A percentile compares a stretch with the other conserved stretches of the same genome.
Evolutionary conservation across 2,888 invertebrate species (phyloP).

Genomic region (Acronicta psi): DNA sequence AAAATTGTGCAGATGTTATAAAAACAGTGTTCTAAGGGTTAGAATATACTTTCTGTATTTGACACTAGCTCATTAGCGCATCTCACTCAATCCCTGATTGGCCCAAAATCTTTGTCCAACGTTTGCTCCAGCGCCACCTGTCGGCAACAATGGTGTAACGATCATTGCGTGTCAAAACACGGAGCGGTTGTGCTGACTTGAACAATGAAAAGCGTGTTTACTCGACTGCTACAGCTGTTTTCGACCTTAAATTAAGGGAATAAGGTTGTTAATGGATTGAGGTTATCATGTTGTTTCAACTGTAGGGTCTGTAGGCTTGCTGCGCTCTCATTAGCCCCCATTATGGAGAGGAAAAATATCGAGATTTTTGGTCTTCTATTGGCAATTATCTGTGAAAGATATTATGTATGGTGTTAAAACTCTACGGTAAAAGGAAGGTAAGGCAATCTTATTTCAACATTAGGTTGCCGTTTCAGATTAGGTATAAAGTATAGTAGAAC

Average conservation of each 20-base stretch:
- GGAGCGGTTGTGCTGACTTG: slow-evolving; percentile 22
- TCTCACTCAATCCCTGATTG: neutral
- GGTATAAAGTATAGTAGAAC: no score
- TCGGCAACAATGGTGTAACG: slow-evolving; percentile 24
- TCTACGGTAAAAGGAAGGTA: slow-evolving; percentile 5
- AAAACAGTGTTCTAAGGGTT: no score
- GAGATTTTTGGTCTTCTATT: slow-evolving; percentile 42
- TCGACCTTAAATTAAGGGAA: neutral
- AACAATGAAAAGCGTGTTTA: slow-evolving; percentile 29
- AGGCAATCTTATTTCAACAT: no score
- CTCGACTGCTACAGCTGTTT: slow-evolving; percentile 1
- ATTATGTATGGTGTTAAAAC: slow-evolving; percentile 7
- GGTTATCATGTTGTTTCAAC: slow-evolving; percentile 14
- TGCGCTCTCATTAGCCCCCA: slow-evolving; percentile 47
- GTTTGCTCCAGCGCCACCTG: slow-evolving; percentile 19
- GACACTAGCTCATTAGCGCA: neutral
- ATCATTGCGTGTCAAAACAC: slow-evolving; percentile 41
- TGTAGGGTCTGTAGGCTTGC: slow-evolving; percentile 23
- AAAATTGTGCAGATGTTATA: no score
- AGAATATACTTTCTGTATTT: neutral
- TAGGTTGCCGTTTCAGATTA: no score
- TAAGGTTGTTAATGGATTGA: slow-evolving; percentile 14
- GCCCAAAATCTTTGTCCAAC: slow-evolving; percentile 14
- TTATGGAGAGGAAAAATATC: slow-evolving; percentile 44
- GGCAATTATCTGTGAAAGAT: slow-evolving; percentile 32